A percentile compares a stretch with the other conserved stretches of the same genome.
Conservation (phyloP, 2,113 vertebrate species). For the Campylomormyrus tamandua region DNA sequence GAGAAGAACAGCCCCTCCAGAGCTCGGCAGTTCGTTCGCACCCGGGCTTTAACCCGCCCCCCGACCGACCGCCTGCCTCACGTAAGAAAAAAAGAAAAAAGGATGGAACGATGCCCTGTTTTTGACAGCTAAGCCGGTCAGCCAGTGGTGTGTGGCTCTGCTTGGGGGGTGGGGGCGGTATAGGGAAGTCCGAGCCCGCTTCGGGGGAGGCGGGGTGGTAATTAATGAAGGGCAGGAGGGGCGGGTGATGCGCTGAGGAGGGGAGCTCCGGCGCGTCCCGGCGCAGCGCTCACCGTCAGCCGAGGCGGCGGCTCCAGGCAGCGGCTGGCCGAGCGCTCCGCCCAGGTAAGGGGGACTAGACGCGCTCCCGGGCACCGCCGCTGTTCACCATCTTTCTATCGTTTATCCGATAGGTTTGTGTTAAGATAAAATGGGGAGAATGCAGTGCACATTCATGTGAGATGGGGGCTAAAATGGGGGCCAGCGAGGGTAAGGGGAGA, state of each 20-base stretch:
- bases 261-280: not conserved
- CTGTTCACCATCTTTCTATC: not conserved
- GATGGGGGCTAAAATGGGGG: not conserved
- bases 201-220: not conserved
- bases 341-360: slow-evolving; percentile 55
- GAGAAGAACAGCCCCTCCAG: not conserved
- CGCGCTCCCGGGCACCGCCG: not conserved
- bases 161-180: not conserved
- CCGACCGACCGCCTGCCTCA: not conserved
- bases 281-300: not conserved
- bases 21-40: not conserved
- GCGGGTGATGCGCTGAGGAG: not conserved
- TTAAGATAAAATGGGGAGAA: not conserved
- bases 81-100: not conserved
- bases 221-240: not conserved
- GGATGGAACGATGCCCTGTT: not conserved
- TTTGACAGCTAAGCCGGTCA: slow-evolving; percentile 1
- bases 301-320: not conserved
- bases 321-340: slow-evolving; percentile 46
- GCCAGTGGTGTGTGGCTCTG: not conserved
- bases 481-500: not conserved
- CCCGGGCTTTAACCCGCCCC: not conserved
- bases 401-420: not conserved
- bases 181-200: not conserved
- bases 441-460: not conserved